Percentiles rank a stretch among this genome's conserved stretches.
phyloP scores from a whole-genome alignment of 2,888 invertebrate genomes.

The Flexamia atlantica region DNA sequence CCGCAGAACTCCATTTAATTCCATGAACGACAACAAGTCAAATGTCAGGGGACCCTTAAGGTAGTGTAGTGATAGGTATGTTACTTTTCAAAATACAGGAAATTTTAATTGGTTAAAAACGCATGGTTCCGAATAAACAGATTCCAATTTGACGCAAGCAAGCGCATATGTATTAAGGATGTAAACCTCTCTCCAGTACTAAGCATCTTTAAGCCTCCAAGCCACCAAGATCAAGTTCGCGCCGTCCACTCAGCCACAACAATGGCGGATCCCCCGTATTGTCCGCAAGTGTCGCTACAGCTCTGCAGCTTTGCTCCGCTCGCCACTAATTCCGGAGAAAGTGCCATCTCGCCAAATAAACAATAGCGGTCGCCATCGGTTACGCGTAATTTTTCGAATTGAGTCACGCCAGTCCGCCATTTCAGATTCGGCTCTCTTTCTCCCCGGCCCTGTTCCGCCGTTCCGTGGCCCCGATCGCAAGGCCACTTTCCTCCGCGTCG shows the following conservation, averaged over 20 bases:
- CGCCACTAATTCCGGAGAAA: slow-evolving; percentile 52
- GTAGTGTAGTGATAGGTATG: no score
- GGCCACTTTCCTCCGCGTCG: slow-evolving; percentile 58
- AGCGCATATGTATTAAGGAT: no score
- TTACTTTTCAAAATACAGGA: no score
- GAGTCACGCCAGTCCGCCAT: slow-evolving; percentile 60
- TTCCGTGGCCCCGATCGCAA: slow-evolving; percentile 60
- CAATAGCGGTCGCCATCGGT: slow-evolving; percentile 61
- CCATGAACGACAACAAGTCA: no score
- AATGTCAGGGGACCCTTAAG: no score
- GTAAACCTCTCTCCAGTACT: no score
- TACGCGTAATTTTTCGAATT: slow-evolving; percentile 63
- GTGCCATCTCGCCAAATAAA: slow-evolving; percentile 59
- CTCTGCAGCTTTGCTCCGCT: slow-evolving; percentile 26
- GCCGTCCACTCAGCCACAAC: not conserved
- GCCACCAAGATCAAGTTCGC: not conserved
- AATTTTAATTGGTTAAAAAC: no score
- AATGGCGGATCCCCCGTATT: not conserved
- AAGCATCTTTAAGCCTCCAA: no score
- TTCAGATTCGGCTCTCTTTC: slow-evolving; percentile 62
- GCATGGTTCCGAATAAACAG: no score
- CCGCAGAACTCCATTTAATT: no score
- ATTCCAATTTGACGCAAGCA: no score
- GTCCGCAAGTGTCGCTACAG: not conserved
- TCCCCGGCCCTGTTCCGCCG: slow-evolving; percentile 61